A percentile compares a stretch with the other conserved stretches of the same genome.
Conservation (phyloP, 2,888 invertebrate genomes). For the Idaea biselata region DNA sequence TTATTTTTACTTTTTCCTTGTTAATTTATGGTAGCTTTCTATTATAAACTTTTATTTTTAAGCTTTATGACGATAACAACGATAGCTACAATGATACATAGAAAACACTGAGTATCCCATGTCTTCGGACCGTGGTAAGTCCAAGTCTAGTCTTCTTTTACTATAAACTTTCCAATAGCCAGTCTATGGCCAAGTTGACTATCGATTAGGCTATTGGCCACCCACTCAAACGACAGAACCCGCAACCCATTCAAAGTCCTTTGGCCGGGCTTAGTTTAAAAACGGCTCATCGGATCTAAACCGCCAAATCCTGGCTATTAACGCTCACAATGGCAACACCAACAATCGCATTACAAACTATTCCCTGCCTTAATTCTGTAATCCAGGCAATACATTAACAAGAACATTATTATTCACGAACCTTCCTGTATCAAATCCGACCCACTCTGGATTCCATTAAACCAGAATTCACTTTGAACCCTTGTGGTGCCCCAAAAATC, state of each 20-base stretch:
- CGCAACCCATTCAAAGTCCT: background rate
- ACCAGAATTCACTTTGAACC: slow-evolving; percentile 50
- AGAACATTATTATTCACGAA: slow-evolving; percentile 53
- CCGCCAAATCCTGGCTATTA: background rate
- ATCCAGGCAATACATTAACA: slow-evolving; percentile 28
- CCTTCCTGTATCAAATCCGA: slow-evolving; percentile 30
- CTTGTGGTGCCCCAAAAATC: slow-evolving; percentile 43
- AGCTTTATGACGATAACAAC: no score
- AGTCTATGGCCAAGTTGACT: background rate
- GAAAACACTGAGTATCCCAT: no score
- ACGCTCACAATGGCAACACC: background rate
- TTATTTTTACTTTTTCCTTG: no score
- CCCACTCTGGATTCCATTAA: slow-evolving; percentile 55
- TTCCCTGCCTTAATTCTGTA: slow-evolving; percentile 6
- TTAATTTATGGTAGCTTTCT: no score
- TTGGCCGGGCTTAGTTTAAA: background rate
- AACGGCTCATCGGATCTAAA: background rate
- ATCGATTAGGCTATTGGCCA: background rate
- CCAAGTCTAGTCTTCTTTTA: background rate
- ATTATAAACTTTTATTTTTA: no score
- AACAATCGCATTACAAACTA: background rate
- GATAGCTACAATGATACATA: no score
- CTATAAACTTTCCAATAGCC: background rate
- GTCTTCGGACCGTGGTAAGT: no score
- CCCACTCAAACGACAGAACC: background rate